Percentiles rank a stretch among this genome's conserved stretches.
Evolutionary conservation across 2,888 invertebrate genomes (phyloP).

Genomic region (Elgonia sp.): DNA sequence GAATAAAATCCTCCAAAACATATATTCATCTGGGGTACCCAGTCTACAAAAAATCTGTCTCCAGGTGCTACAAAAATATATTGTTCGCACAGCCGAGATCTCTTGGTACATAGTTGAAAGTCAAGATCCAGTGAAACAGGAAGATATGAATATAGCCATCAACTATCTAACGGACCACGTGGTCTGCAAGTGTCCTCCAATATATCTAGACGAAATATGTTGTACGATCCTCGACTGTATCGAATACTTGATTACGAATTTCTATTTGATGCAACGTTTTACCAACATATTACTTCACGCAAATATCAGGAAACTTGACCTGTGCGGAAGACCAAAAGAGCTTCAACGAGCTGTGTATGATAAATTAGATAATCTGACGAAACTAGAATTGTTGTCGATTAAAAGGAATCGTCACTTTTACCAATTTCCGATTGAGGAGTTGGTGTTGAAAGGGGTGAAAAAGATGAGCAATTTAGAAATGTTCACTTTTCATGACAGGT

Average conservation of each 20-base stretch:
- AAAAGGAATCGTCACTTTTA: constrained; percentile 31
- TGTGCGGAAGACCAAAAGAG: constrained; percentile 43
- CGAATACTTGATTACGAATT: constrained; percentile 56
- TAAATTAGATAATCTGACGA: constrained; percentile 42
- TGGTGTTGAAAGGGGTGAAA: constrained; percentile 57
- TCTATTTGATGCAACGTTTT: constrained; percentile 46
- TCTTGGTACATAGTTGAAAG: constrained; percentile 56
- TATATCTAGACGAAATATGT: constrained; percentile 50
- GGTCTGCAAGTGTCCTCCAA: constrained; percentile 49
- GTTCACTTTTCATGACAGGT: constrained; percentile 58
- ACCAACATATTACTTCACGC: constrained; percentile 52
- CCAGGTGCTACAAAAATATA: constrained; percentile 37
- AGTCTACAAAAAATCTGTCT: constrained; percentile 50
- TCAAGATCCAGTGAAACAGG: constrained; percentile 34
- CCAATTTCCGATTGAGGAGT: constrained; percentile 52
- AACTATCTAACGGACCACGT: constrained; percentile 55
- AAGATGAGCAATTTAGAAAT: constrained; percentile 57
- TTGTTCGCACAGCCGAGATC: constrained; percentile 52
- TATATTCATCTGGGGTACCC: constrained; percentile 41
- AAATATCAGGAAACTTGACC: constrained; percentile 51
- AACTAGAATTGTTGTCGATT: constrained; percentile 54
- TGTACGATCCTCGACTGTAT: constrained; percentile 62
- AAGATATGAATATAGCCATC: constrained; percentile 29
- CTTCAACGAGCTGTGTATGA: constrained; percentile 55
- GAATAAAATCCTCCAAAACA: not conserved